Base-by-base conservation (phyloP, 64 coral and sea anemone species). In the Stichodactyla mertensii region DNA sequence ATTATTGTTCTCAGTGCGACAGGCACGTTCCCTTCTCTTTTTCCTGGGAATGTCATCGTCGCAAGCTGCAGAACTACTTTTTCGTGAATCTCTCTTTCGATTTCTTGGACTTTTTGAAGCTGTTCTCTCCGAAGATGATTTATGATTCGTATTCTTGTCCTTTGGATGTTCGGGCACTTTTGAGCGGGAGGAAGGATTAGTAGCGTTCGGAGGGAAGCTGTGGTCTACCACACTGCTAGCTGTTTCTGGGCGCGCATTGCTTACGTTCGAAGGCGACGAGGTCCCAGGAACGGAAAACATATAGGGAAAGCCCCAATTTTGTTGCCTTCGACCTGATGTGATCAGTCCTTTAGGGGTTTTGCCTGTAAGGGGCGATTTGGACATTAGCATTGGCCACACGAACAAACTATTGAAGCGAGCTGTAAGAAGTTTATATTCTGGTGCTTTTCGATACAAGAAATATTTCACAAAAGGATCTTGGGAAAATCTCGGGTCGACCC, bases 401-500 rank as follows among this genome's bases (percentile, higher is more conserved):
- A 95, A 95, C 7, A 95, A 61, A 27, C 91, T 89, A 83, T 78
- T 87, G 69, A 95, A 95, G 51, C 94, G 94, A 13, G 87, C 88
- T 19, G 82, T 81, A 19, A 95, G 79, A 51, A 95, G 28, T 53
- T 87, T 92, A 84, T 92, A 95, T 12, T 95, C 94, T 26, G 51
- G 12, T 20, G 78, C 14, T 55, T 81, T 81, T 53, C 78, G 52
- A 20, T 81, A 81, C 2, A 19, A 12, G 16, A 22, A 81, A 55
- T 53, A 81, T 81, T 10, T 81, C 11, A 81, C 78, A 54, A 19
- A 53, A 6, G 78, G 15, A 81, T 53, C 51, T 52, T 20, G 36
- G 12, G 78, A 53, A 6, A 10, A 81, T n/a, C 78, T 11, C 20
- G 19, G 24, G 27, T 74, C 69, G n/a, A 9, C 12, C 7, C n/a